Conservation (phyloP, 1,140 invertebrate genomes). For the Mactra quadrangularis region DNA sequence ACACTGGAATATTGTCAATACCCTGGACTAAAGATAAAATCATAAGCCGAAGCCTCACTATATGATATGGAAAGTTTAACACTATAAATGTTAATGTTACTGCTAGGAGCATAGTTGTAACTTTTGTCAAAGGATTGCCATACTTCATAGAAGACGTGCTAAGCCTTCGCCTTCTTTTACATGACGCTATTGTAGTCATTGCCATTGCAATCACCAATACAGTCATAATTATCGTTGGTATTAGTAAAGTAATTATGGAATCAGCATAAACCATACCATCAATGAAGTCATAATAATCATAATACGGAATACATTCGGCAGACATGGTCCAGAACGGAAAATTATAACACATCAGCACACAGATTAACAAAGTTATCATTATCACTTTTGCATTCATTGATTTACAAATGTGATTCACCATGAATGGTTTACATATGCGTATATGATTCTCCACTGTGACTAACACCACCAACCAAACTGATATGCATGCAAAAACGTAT, state of each 20-base stretch:
- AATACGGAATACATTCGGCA: slow-evolving; percentile 30
- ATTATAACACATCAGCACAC: slow-evolving; percentile 72
- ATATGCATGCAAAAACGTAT: slow-evolving; percentile 79
- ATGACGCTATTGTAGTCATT: slow-evolving; percentile 28
- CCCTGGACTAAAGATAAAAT: slow-evolving; percentile 58
- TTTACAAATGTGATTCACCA: slow-evolving; percentile 74
- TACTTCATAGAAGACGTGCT: slow-evolving; percentile 20
- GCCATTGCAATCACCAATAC: slow-evolving; percentile 47
- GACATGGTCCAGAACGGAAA: slow-evolving; percentile 75
- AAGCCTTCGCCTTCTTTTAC: slow-evolving; percentile 49
- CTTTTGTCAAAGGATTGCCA: slow-evolving; percentile 86
- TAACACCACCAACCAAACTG: slow-evolving; percentile 81
- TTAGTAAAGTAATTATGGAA: slow-evolving; percentile 85
- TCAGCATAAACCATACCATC: slow-evolving; percentile 85
- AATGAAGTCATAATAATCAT: slow-evolving; percentile 78
- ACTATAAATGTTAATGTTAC: slow-evolving; percentile 92
- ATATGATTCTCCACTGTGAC: slow-evolving; percentile 77
- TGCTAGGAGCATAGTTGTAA: slow-evolving; percentile 92
- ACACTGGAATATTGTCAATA: not conserved
- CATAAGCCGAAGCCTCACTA: slow-evolving; percentile 79
- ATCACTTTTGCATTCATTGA: slow-evolving; percentile 69
- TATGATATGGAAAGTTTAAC: slow-evolving; percentile 89
- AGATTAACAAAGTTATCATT: slow-evolving; percentile 63
- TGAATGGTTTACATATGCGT: slow-evolving; percentile 76
- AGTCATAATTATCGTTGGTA: slow-evolving; percentile 84